Conservation (phyloP, 2,113 vertebrate species). For the Gobio gobio region DNA sequence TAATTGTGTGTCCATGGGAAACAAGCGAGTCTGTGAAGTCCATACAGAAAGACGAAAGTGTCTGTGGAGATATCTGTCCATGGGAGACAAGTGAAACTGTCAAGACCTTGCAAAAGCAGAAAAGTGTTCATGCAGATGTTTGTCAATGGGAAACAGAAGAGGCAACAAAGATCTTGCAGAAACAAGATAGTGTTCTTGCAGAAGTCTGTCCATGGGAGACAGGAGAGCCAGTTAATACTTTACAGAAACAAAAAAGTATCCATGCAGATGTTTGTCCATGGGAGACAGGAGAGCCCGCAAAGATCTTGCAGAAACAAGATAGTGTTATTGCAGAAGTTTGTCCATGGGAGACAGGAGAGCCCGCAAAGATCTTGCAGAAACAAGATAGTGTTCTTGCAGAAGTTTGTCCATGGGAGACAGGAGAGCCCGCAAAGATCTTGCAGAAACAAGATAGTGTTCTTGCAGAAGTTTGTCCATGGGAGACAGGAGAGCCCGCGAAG, state of each 20-base stretch:
- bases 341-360: not conserved
- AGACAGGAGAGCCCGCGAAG: conserved; percentile 23
- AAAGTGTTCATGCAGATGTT: conserved; percentile 31
- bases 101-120: conserved; percentile 23
- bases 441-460: conserved; percentile 36
- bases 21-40: not conserved
- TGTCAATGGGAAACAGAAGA: conserved; percentile 59
- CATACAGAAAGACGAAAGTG: conserved; percentile 29
- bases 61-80: conserved; percentile 54
- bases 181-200: not conserved
- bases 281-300: conserved; percentile 42
- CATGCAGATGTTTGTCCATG: conserved; percentile 48
- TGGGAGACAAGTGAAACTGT: conserved; percentile 61
- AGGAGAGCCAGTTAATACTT: not conserved
- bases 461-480: conserved; percentile 60
- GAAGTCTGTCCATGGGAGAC: conserved; percentile 54
- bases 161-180: conserved; percentile 7
- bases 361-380: not conserved
- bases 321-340: conserved; percentile 15
- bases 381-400: not conserved
- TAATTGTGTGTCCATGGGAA: conserved; percentile 59
- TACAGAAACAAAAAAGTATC: not conserved
- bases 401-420: conserved; percentile 34
- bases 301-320: not conserved
- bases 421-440: conserved; percentile 28